phyloP scores from a whole-genome alignment of 2,113 vertebrate genomes.

The Caranx melampygus region DNA sequence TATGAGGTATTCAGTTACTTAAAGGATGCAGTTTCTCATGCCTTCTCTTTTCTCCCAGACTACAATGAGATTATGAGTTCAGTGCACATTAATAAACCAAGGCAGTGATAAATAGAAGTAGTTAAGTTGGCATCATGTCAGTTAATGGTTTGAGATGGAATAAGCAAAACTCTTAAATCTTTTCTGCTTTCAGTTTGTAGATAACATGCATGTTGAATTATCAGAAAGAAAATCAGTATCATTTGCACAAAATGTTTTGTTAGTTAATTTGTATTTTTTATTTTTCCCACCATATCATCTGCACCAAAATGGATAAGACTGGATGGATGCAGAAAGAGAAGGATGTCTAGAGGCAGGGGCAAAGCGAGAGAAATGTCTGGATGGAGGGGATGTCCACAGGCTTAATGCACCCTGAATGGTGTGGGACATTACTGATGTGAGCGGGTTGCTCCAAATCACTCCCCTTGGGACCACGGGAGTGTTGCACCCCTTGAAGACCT shows the following conservation, averaged over 20 bases:
- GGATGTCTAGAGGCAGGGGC: neutral
- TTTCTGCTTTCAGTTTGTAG: neutral
- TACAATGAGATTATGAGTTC: neutral
- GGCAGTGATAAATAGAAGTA: neutral
- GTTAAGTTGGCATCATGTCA: neutral
- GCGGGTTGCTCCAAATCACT: conserved; percentile 67
- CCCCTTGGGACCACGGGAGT: conserved; percentile 47
- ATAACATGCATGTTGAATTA: neutral
- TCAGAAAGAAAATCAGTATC: neutral
- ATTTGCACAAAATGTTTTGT: neutral
- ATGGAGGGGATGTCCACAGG: conserved; percentile 55
- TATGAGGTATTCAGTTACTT: too few species aligned
- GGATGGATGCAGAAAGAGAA: conserved; percentile 16
- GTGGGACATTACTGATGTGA: conserved; percentile 69
- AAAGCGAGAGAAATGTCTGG: conserved; percentile 24
- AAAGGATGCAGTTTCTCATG: neutral
- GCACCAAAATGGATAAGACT: conserved; percentile 10
- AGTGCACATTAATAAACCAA: neutral
- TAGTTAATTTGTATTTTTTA: neutral
- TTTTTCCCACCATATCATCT: neutral
- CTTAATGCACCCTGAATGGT: conserved; percentile 76
- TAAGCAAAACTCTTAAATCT: neutral
- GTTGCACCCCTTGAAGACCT: conserved; percentile 56
- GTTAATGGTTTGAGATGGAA: neutral
- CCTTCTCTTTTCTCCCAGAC: neutral